phyloP scores from a whole-genome alignment of 1,140 invertebrate species.

The Hylaeus volcanicus region DNA sequence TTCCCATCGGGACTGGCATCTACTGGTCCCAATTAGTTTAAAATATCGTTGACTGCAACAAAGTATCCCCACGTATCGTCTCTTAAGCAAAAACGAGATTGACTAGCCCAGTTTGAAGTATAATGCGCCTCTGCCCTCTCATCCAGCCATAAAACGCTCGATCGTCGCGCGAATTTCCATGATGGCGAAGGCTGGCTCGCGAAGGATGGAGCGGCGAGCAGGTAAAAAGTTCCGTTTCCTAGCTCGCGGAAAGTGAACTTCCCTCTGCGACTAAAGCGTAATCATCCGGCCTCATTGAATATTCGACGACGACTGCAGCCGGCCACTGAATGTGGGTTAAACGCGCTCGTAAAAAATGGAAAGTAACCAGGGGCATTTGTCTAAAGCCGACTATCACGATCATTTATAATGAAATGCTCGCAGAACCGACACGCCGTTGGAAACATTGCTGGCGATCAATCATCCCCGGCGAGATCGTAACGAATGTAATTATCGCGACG shows the following conservation, averaged over 20 bases:
- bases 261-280: neutral
- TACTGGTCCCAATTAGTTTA: too few species aligned
- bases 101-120: too few species aligned
- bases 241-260: neutral
- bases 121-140: too few species aligned
- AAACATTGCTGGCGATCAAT: neutral
- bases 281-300: slow-evolving; percentile 19
- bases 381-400: slow-evolving; percentile 1
- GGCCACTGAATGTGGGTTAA: slow-evolving; percentile 20
- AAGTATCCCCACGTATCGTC: too few species aligned
- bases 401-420: slow-evolving; percentile 11
- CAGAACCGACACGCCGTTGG: neutral
- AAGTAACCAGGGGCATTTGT: slow-evolving; percentile 4
- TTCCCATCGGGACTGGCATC: too few species aligned
- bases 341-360: slow-evolving; percentile 28
- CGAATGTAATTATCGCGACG: neutral
- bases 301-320: slow-evolving; percentile 7
- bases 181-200: too few species aligned
- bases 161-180: too few species aligned
- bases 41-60: too few species aligned
- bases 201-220: too few species aligned
- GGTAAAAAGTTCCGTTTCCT: too few species aligned
- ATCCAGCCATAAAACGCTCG: too few species aligned
- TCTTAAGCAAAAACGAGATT: too few species aligned
- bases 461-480: neutral